Base-by-base conservation (phyloP, 2,797 vertebrate genomes). In the Denticeps clupeoides region DNA sequence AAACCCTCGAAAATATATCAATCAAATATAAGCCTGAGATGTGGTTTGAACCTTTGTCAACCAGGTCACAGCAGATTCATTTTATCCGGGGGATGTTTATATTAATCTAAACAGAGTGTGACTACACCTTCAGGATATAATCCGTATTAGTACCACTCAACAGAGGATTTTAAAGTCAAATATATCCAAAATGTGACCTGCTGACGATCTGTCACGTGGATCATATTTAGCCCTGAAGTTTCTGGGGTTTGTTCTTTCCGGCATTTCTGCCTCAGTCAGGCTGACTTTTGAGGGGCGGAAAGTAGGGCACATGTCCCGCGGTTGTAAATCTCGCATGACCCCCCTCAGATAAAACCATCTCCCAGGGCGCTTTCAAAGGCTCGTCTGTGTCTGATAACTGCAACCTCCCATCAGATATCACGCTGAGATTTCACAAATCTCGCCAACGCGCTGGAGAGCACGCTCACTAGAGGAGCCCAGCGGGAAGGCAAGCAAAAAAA, bases 391-490 rank as follows among this genome's bases (percentile, higher is more conserved):
- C 51, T 59, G 49, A 59, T 16, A 49, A 37, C 35, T 47, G 50
- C 48, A n/a, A 35, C 56, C 43, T 31, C 45, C 5, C 40, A 45
- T n/a, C 27, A 3, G 56, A 65, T 56, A 71, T 75, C 66, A 62
- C 75, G 76, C 70, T 37, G 29, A 44, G 63, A 67, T 64, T 70
- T 64, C 52, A 74, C 64, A 81, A 74, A 69, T 76, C 77, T 73
- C 74, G 77, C 70, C 68, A 49, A 57, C 40, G 49, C 25, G 69
- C 45, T 55, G 55, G 27, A 1, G 29, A 63, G 54, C 55, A 42
- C 35, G 55, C 19, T 47, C 68, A 32, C 47, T 55, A 50, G 45
- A 44, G 41, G 7, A 10, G 8, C 40, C 19, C 12, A 8, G n/a
- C n/a, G n/a, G n/a, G n/a, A n/a, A n/a, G n/a, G n/a, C n/a, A n/a